Evolutionary conservation across 2,113 vertebrate genomes (phyloP), one percentile per base, ranked within the genome.

Genomic region (Corapipo altera): DNA sequence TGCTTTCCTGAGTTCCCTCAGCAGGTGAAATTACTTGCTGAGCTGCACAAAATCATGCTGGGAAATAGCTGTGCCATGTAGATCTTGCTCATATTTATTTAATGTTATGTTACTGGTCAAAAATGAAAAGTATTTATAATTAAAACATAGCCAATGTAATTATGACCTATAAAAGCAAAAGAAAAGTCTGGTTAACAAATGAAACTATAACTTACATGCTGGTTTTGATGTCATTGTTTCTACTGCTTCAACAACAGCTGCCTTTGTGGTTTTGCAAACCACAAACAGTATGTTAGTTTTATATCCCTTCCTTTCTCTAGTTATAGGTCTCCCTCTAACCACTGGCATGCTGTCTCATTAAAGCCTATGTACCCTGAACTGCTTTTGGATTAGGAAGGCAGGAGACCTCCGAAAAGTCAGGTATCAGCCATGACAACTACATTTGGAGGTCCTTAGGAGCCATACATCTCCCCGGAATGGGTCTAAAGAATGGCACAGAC

Each of bases 61-160:
- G 71, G 79, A 90, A 85, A 89, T 73, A 93, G 52, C 61, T 82
- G 43, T 73, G 85, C 89, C 72, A 39, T 72, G 83, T 74, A 88
- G n/a, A 28, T 84, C 76, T 91, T 88, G 73, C 66, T 46, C 37
- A 39, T 85, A 85, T 94, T 95, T 95, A 95, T 96, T 96, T 88
- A 93, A 95, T 95, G 71, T 70, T 67, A 69, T 66, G 69, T 96
- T 94, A 74, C 81, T 87, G 65, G 69, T 80, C 5, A n/a, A 89
- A 83, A 96, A 75, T 77, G 67, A 94, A 86, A 91, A 91, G 49
- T 65, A 94, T 85, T 87, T 71, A 88, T 89, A 94, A 96, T 96
- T 97, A 75, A 82, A 79, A 93, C 39, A 48, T 13, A 30, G 43
- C 51, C 85, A 86, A 75, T 71, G 62, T 64, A 58, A 92, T 85